These are phyloP conservation scores for Mylabris sibirica DNA, from an alignment of 2,888 invertebrate species.

Conservation along the genomic window DNA sequence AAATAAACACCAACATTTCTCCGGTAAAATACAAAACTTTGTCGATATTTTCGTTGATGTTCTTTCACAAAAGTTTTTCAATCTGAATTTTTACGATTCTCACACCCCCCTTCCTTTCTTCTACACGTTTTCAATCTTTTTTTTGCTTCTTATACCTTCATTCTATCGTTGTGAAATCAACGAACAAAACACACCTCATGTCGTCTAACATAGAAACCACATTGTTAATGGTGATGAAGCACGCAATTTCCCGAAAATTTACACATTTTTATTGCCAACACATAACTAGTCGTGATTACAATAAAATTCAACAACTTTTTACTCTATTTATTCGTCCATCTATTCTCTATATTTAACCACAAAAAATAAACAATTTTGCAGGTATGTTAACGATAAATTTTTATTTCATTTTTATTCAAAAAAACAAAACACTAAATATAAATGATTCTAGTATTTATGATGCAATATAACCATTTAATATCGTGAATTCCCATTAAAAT, in stretches of 20 bases:
- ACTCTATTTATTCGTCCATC: neutral
- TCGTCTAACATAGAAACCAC: neutral
- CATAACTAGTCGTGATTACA: no score
- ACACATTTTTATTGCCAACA: neutral
- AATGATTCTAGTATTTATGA: neutral
- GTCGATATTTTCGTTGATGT: constrained; percentile 18
- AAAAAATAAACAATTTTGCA: neutral
- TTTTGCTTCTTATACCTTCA: neutral
- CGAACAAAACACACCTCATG: neutral
- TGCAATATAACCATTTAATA: neutral
- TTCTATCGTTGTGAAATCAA: constrained; percentile 1
- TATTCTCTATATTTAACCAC: neutral
- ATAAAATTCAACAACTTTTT: neutral
- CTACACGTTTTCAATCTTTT: neutral
- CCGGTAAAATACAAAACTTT: neutral
- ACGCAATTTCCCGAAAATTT: neutral
- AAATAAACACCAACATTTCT: constrained; percentile 1
- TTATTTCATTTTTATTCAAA: neutral
- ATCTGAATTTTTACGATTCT: constrained; percentile 37
- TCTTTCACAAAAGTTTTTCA: constrained; percentile 37
- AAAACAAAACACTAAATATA: neutral
- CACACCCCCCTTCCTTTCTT: neutral
- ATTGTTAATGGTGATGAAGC: neutral
- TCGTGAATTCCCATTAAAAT: constrained; percentile 4
- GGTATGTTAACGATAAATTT: neutral